Percentiles rank a stretch among this genome's conserved stretches.
Evolutionary conservation across 2,797 vertebrate genomes (phyloP).

Genomic region (Sebastes nivosus): DNA sequence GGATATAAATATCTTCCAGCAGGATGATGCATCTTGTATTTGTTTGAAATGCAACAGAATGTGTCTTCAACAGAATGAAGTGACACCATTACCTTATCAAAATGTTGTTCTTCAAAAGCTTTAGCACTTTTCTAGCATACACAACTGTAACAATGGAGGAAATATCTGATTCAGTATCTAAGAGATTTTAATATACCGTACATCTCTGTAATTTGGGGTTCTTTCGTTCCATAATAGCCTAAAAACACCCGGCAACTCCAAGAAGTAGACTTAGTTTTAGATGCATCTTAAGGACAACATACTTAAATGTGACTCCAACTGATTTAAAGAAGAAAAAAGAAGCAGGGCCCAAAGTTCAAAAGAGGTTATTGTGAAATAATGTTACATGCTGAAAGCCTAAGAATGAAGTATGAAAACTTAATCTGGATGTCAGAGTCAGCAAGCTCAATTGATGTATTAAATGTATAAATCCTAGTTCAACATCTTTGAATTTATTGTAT

Average conservation of each 20-base stretch:
- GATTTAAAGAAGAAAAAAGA: neutral
- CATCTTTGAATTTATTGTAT: neutral
- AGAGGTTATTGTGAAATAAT: neutral
- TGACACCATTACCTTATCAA: neutral
- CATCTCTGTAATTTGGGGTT: neutral
- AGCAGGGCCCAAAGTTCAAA: neutral
- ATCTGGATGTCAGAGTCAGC: neutral
- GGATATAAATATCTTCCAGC: neutral
- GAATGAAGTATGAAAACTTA: neutral
- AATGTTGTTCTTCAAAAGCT: neutral
- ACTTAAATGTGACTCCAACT: fast-evolving
- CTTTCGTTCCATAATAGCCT: neutral
- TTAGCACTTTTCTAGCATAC: neutral
- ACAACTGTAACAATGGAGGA: neutral
- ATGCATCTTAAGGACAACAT: neutral
- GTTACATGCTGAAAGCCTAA: neutral
- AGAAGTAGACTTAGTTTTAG: neutral
- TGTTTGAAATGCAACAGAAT: neutral
- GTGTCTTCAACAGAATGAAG: neutral
- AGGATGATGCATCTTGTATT: neutral
- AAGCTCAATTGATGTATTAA: neutral
- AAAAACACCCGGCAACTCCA: neutral
- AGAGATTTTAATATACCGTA: neutral
- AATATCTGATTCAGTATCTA: neutral
- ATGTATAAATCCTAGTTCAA: neutral